Conservation (phyloP, 1,140 invertebrate genomes). For the Drosophila tsacasi region DNA sequence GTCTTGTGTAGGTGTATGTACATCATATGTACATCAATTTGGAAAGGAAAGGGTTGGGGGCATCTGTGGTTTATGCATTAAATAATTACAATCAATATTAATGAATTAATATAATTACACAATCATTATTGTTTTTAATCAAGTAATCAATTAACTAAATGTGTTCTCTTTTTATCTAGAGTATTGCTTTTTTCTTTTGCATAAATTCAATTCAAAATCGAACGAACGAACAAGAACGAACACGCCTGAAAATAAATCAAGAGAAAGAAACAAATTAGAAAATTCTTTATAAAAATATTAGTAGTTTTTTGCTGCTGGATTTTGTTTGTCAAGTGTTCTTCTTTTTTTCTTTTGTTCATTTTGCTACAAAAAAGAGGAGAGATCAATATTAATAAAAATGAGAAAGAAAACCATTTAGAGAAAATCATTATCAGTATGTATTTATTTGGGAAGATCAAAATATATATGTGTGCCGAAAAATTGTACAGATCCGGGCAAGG, state of each 20-base stretch:
- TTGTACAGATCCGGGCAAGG: slow-evolving; percentile 59
- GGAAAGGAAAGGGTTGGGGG: slow-evolving; percentile 7
- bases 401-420: slow-evolving; percentile 70
- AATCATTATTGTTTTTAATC: slow-evolving; percentile 68
- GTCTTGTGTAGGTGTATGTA: slow-evolving; percentile 21
- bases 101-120: slow-evolving; percentile 79
- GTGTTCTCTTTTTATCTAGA: slow-evolving; percentile 31
- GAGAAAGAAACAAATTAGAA: slow-evolving; percentile 82
- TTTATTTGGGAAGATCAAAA: slow-evolving; percentile 54
- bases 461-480: slow-evolving; percentile 57
- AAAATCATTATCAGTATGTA: slow-evolving; percentile 67
- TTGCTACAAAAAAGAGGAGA: slow-evolving; percentile 60
- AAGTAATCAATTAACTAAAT: slow-evolving; percentile 77
- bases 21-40: slow-evolving; percentile 18
- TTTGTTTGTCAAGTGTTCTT: slow-evolving; percentile 42
- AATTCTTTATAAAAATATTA: slow-evolving; percentile 54
- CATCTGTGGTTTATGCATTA: slow-evolving; percentile 58
- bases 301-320: slow-evolving; percentile 39
- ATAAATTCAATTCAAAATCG: slow-evolving; percentile 81
- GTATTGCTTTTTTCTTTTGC: slow-evolving; percentile 35
- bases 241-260: slow-evolving; percentile 83
- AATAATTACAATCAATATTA: slow-evolving; percentile 80
- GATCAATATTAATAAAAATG: slow-evolving; percentile 61
- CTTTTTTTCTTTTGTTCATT: slow-evolving; percentile 30
- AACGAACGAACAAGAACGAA: slow-evolving; percentile 70